Evolutionary conservation across 2,888 invertebrate genomes (phyloP), one percentile per base, ranked within the genome.

Genomic region (Drosophila putrida): DNA sequence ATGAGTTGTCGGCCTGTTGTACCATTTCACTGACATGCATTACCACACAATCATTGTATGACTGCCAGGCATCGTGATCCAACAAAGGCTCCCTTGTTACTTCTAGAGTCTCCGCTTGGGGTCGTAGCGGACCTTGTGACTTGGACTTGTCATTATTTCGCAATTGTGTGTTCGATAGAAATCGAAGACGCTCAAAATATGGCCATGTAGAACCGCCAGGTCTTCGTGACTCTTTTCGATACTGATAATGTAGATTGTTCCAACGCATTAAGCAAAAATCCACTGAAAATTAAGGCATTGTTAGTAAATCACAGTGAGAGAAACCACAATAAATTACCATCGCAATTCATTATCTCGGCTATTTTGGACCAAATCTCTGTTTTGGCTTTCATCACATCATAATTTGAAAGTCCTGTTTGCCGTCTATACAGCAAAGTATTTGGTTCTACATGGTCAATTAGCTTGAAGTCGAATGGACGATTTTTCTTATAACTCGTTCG

Each of bases 401-500:
- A 91, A 10, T 89, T 90, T 0, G 90, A 85, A 28, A 91, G 82
- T 0, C 91, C 90, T 0, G 80, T 58, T 49, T 80, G 77, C 0
- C 91, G 76, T 50, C 82, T 74, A 61, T 91, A 90, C 4, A 90
- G 58, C 33, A 91, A 80, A 2, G 79, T 71, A 71, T 91, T 71
- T 0, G 90, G 89, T 41, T 90, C 80, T 2, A 90, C 91, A 31
- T 90, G 70, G 25, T 88, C 85, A 38, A 90, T 90, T 1, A 90
- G 59, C 46, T 91, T 91, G 11, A 91, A 91, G 57, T 90, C 91
- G 33, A 90, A 90, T 0, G 91, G 90, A 10, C 90, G 82, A 54
- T 90, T 88, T 55, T 90, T 90, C 59, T 90, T 91, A 57, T 90
- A 90, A 25, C 91, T 90, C 9, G 90, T 90, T 51, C 85, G 76